Percentiles rank a stretch among this genome's conserved stretches.
Evolutionary conservation across 2,113 vertebrate species (phyloP).

Genomic region (Clinocottus analis): DNA sequence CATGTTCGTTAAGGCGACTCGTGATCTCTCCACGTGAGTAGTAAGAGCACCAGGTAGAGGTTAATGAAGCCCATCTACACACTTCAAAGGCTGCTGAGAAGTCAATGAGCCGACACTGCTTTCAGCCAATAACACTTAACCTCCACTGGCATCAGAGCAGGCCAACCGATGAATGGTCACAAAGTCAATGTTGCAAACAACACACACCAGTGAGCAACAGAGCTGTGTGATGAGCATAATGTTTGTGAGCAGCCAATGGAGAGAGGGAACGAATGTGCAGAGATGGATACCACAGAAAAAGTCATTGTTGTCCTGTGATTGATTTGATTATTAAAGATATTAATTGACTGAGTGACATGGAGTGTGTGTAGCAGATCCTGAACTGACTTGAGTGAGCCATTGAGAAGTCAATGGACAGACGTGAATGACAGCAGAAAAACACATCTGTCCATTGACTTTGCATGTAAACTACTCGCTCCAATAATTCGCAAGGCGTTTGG

Average conservation of each 20-base stretch:
- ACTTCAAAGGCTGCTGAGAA: neutral
- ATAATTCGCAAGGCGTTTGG: too few species aligned
- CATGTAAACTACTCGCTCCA: too few species aligned
- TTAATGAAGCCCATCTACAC: slow-evolving; percentile 25
- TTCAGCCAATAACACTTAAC: slow-evolving; percentile 19
- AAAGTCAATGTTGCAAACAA: slow-evolving; percentile 11
- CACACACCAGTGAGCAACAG: slow-evolving; percentile 18
- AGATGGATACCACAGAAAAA: neutral
- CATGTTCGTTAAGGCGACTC: neutral
- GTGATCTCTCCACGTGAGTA: neutral
- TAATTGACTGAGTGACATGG: neutral
- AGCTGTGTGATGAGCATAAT: slow-evolving; percentile 4
- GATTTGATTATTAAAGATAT: neutral
- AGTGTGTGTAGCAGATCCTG: too few species aligned
- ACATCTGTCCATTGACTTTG: too few species aligned
- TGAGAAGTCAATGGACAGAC: too few species aligned
- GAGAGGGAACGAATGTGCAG: neutral
- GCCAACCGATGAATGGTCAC: slow-evolving; percentile 9
- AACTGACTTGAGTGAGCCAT: too few species aligned
- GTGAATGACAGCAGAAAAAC: too few species aligned
- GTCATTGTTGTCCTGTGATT: neutral
- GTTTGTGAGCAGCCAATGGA: neutral
- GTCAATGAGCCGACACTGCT: slow-evolving; percentile 21
- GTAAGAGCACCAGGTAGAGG: neutral
- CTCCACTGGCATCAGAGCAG: neutral